Evolutionary conservation across 2,888 invertebrate species (phyloP), one percentile per base, ranked within the genome.

Genomic region (Taenaris catops): DNA sequence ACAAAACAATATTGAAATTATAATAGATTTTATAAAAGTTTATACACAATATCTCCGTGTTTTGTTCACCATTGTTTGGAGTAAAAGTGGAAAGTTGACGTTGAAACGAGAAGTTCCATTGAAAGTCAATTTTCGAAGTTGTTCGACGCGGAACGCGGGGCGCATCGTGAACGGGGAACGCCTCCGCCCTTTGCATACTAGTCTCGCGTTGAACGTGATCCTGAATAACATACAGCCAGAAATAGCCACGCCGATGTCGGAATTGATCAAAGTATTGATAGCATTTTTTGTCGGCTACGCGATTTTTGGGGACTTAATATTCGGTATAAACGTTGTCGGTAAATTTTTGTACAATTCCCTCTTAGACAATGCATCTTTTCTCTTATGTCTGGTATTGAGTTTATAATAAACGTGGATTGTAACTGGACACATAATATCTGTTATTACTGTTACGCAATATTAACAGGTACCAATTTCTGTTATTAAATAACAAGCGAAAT

Each of bases 41-140:
- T 31, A n/a, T 14, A 41, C 39, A 27, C 37, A 48, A 44, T 45
- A 49, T 40, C 42, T 38, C 32, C 42, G 48, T 46, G 41, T 49
- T 19, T 47, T 40, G 41, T 44, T 45, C 40, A 38, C 43, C 39
- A 37, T 44, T 51, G 52, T 55, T 56, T 52, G 46, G 46, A 52
- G 63, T 66, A 67, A 62, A 73, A 69, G 69, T 71, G 62, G 65
- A 71, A 72, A 76, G 73, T 72, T 70, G 65, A 59, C 57, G 58
- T 54, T 47, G 52, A 55, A 55, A 51, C 51, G 60, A 51, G 54
- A 67, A 75, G 62, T 76, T 76, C 57, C 58, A 73, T 74, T 70
- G 67, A 69, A 75, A 79, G 74, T 80, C 73, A 74, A 78, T 80
- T 79, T 74, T 68, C 65, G 49, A 76, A 79, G 72, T 76, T 73